Evolutionary conservation across 2,113 vertebrate species (phyloP), one percentile per base, ranked within the genome.

Genomic region (Trematocara variabile): DNA sequence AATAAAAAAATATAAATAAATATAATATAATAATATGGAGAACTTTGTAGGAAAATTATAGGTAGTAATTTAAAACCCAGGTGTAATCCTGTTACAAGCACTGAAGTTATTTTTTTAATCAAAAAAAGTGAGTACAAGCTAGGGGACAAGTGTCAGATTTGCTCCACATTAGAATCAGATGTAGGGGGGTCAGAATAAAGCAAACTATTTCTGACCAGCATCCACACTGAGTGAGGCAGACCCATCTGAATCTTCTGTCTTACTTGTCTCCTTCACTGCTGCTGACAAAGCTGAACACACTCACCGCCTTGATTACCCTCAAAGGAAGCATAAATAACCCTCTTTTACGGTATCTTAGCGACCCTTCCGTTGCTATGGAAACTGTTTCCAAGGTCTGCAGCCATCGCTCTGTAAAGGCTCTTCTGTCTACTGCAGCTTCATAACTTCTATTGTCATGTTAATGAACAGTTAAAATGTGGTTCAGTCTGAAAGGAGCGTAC

Each of bases 361-460:
- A 89, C 93, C 6, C 28, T 4, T 22, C 30, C 2, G 30, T 93
- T 83, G 52, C 86, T 90, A 77, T 86, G 91, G 92, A 6, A 82
- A 95, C 94, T 16, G 89, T 93, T 89, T 93, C 91, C 85, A 77
- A 75, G 82, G 25, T 12, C 83, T 77, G 83, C 87, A 70, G 91
- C 87, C 39, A n/a, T 37, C 37, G 7, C 73, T 56, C 13, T 20
- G 48, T 10, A 77, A 41, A 81, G 60, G 68, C 85, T 87, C 20
- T 10, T 65, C 39, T 5, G 80, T 82, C 78, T 58, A 73, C 70
- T 37, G 18, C 73, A 20, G 65, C 77, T 70, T 85, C 90, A 81
- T 79, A 75, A 25, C 80, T 65, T 53, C 79, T 28, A 48, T 91
- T 93, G 87, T 94, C 4, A 82, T 93, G 92, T 80, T 91, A 92